Conservation (phyloP, 2,888 invertebrate species). For the Scrobipalpa atriplicella region DNA sequence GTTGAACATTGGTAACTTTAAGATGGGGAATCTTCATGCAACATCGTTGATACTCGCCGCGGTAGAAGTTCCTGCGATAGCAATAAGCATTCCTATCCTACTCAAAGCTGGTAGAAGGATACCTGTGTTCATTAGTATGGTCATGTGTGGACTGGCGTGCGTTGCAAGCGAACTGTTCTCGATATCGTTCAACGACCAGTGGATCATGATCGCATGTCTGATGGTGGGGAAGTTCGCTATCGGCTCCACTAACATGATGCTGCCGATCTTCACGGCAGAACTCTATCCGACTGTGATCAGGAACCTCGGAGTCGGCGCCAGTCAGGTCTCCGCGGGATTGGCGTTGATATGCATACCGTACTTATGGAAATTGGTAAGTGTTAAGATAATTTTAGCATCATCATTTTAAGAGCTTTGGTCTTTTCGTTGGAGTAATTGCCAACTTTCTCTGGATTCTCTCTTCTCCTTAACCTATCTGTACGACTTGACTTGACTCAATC, state of each 20-base stretch:
- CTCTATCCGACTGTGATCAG: slow-evolving; percentile 87
- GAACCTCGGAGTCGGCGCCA: slow-evolving; percentile 88
- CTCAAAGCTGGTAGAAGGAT: slow-evolving; percentile 88
- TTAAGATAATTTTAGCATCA: too few relatives aligned
- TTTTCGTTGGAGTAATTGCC: too few relatives aligned
- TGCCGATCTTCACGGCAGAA: slow-evolving; percentile 90
- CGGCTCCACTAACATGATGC: slow-evolving; percentile 89
- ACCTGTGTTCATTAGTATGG: slow-evolving; percentile 86
- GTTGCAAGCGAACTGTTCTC: slow-evolving; percentile 83
- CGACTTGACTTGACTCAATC: too few relatives aligned
- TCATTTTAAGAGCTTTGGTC: too few relatives aligned
- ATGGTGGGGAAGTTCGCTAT: slow-evolving; percentile 92
- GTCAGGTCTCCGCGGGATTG: slow-evolving; percentile 89
- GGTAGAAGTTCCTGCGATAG: slow-evolving; percentile 91
- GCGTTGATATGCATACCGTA: slow-evolving; percentile 91
- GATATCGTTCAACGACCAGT: slow-evolving; percentile 80
- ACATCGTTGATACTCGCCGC: slow-evolving; percentile 89
- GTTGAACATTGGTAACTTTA: slow-evolving; percentile 87
- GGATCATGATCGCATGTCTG: slow-evolving; percentile 88
- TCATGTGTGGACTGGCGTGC: slow-evolving; percentile 87
- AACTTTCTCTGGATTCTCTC: too few relatives aligned
- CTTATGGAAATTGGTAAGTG: slow-evolving; percentile 88
- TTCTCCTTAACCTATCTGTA: too few relatives aligned
- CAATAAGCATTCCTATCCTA: slow-evolving; percentile 89
- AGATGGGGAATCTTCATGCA: slow-evolving; percentile 88